Percentiles rank a stretch among this genome's conserved stretches.
phyloP scores from a whole-genome alignment of 2,888 invertebrate species.

The Autographa gamma region DNA sequence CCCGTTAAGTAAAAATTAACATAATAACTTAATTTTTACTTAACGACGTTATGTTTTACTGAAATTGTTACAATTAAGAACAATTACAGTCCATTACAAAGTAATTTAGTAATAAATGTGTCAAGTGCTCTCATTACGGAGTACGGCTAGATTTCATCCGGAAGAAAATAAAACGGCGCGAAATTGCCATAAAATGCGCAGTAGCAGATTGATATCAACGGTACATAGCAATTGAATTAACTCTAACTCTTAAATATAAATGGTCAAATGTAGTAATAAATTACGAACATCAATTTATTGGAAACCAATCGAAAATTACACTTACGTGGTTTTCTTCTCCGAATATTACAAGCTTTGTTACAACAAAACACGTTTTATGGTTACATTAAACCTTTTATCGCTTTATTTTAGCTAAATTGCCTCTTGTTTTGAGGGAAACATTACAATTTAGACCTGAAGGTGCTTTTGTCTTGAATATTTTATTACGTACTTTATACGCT shows the following conservation, averaged over 20 bases:
- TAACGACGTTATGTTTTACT: constrained; percentile 11
- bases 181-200: constrained; percentile 67
- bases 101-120: constrained; percentile 42
- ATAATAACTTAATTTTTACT: constrained; percentile 15
- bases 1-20: constrained; percentile 31
- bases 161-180: constrained; percentile 66
- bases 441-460: constrained; percentile 37
- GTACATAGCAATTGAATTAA: constrained; percentile 60
- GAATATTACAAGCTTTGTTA: constrained; percentile 56
- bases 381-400: constrained; percentile 54
- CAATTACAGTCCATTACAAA: constrained; percentile 28
- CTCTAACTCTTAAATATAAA: constrained; percentile 32
- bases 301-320: constrained; percentile 52
- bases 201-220: constrained; percentile 60
- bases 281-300: constrained; percentile 45
- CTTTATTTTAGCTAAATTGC: constrained; percentile 54
- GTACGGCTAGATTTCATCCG: constrained; percentile 44
- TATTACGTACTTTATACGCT: constrained; percentile 31
- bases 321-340: constrained; percentile 51
- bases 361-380: constrained; percentile 55
- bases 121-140: constrained; percentile 32
- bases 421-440: constrained; percentile 44
- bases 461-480: constrained; percentile 36
- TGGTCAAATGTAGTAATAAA: constrained; percentile 39
- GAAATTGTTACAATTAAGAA: constrained; percentile 21